phyloP scores from a whole-genome alignment of 2,113 vertebrate species.

The Crypturellus undulatus region DNA sequence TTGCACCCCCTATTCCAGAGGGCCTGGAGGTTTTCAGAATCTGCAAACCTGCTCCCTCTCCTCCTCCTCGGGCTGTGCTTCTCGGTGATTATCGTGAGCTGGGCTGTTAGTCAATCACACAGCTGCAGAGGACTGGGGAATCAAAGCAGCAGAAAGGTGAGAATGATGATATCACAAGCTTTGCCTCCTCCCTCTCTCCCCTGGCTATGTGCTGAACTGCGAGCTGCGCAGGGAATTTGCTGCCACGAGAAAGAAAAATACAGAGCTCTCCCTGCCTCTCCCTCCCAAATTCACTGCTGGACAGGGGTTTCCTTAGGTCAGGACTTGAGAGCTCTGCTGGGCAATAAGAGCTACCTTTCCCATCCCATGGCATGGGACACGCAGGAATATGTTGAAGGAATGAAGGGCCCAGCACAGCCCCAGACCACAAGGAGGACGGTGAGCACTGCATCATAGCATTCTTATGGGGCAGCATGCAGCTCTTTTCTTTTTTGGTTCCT shows the following conservation, averaged over 20 bases:
- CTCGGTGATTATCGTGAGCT: background rate
- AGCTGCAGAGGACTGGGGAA: background rate
- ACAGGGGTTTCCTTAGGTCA: background rate
- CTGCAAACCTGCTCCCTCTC: background rate
- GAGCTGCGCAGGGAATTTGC: background rate
- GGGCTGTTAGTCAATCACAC: background rate
- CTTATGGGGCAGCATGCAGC: accelerated
- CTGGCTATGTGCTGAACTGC: background rate
- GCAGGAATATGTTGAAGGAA: background rate
- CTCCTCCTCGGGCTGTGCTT: background rate
- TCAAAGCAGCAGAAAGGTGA: background rate
- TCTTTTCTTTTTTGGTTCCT: background rate
- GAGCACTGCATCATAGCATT: background rate
- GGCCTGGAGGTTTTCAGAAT: background rate
- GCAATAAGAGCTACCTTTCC: background rate
- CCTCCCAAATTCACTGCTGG: background rate
- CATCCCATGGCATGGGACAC: background rate
- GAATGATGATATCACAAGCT: background rate
- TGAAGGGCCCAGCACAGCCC: background rate
- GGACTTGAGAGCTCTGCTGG: background rate
- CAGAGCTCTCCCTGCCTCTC: background rate
- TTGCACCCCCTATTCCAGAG: background rate
- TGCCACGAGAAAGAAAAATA: background rate
- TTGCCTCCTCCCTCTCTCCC: background rate
- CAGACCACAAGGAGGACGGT: background rate